A percentile compares a stretch with the other conserved stretches of the same genome.
phyloP scores from a whole-genome alignment of 2,113 vertebrate genomes.

The Maccullochella peelii region DNA sequence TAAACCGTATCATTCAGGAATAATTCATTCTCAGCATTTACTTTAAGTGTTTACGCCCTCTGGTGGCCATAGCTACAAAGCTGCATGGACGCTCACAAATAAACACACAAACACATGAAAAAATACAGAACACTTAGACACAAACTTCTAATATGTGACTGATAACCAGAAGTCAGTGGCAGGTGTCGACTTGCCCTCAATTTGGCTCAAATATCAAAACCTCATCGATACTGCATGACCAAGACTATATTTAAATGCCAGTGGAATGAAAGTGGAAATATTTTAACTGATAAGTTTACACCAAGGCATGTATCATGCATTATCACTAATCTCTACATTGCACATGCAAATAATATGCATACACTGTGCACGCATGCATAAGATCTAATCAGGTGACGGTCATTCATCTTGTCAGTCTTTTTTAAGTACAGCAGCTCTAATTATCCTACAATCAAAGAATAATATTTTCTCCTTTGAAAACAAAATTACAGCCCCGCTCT shows the following conservation, averaged over 20 bases:
- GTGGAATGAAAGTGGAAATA: slow-evolving; percentile 51
- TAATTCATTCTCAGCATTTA: background rate
- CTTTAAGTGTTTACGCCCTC: slow-evolving; percentile 42
- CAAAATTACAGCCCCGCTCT: slow-evolving; percentile 45
- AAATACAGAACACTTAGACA: background rate
- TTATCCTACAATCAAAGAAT: slow-evolving; percentile 70
- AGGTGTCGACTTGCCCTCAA: slow-evolving; percentile 33
- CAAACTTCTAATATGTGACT: slow-evolving; percentile 14
- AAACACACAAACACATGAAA: slow-evolving; percentile 18
- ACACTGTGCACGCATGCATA: slow-evolving; percentile 43
- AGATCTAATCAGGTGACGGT: slow-evolving; percentile 54
- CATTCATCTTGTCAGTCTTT: slow-evolving; percentile 69
- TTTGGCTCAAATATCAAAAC: slow-evolving; percentile 61
- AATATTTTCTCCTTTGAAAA: slow-evolving; percentile 69
- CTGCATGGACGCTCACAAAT: background rate
- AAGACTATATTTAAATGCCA: slow-evolving; percentile 47
- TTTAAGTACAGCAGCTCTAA: slow-evolving; percentile 57
- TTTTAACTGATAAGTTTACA: slow-evolving; percentile 61
- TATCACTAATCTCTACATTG: slow-evolving; percentile 61
- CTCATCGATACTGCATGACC: slow-evolving; percentile 47
- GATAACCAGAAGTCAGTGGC: slow-evolving; percentile 37
- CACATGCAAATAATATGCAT: slow-evolving; percentile 51
- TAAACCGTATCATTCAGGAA: background rate
- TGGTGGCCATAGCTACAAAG: slow-evolving; percentile 46
- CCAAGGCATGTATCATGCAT: slow-evolving; percentile 43